phyloP scores from a whole-genome alignment of 2,113 vertebrate species.

The Arvicanthis niloticus region DNA sequence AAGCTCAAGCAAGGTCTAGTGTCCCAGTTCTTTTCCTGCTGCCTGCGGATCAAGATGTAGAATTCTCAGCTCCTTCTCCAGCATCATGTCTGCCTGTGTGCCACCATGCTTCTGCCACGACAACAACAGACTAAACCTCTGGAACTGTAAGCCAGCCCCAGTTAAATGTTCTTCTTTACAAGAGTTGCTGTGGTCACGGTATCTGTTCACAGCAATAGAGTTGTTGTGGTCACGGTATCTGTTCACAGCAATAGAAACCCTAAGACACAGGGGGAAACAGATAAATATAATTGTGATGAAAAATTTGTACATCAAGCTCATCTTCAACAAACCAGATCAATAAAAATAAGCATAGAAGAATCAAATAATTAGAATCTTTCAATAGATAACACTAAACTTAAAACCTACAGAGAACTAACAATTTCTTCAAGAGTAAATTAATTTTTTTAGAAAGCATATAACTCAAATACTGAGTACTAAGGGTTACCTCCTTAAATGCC shows the following conservation, averaged over 20 bases:
- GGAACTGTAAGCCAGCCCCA: not conserved
- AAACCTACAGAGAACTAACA: not conserved
- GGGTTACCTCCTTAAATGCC: not conserved
- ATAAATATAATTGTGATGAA: not conserved
- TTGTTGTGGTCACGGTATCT: not conserved
- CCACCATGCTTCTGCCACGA: not conserved
- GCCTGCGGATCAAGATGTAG: not conserved
- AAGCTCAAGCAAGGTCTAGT: not conserved
- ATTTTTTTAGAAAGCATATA: not conserved
- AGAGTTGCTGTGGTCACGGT: not conserved
- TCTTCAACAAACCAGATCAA: not conserved
- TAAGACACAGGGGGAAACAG: not conserved
- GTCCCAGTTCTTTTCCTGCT: not conserved
- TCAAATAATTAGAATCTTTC: slow-evolving; percentile 13
- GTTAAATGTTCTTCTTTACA: not conserved
- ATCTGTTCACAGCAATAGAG: too few relatives aligned
- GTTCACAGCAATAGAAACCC: not conserved
- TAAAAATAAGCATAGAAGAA: not conserved
- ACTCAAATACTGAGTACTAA: not conserved
- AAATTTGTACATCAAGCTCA: not conserved
- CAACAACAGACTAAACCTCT: not conserved
- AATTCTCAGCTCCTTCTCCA: not conserved
- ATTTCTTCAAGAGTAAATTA: not conserved
- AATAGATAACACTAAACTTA: not conserved
- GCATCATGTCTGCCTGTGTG: not conserved